Evolutionary conservation across 2,888 invertebrate species (phyloP), one percentile per base, ranked within the genome.

Genomic region (Thereva unica): DNA sequence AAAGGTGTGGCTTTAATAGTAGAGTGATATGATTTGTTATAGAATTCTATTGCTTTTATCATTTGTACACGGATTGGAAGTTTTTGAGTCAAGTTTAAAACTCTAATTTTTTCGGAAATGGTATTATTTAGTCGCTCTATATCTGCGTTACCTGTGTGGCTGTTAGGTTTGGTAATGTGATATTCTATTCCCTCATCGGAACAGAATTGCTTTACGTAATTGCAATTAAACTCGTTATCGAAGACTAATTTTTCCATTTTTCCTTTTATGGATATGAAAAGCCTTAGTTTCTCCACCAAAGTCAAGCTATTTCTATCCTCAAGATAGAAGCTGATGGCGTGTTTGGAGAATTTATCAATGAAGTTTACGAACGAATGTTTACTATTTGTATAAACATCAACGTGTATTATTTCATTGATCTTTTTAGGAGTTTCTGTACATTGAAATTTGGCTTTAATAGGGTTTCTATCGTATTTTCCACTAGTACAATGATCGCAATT

Each of bases 301-400:
- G 67, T 59, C 45, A 23, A n/a, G n/a, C 8, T 42, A 7, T 56
- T 56, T 23, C 37, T 8, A 35, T 66, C 66, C 53, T 57, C 53
- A 8, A 57, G 37, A 37, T 66, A 50, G 41, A 66, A 41, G 35
- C 42, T 35, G 7, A 12, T 54, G 3, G n/a, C 55, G 41, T 67
- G 50, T 47, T 67, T 59, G 7, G 61, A 67, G 45, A 69, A 69
- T 54, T 69, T 69, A 45, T 61, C 67, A 6, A 67, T 38, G n/a
- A 67, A 59, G n/a, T 45, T 61, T 23, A 67, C 55, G 54, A 67
- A 67, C 1, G 35, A 9, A 40, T 67, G 54, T 63, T 67, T 55
- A n/a, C 55, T 40, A 49, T 45, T 47, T n/a, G 35, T 5, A 10
- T 47, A 67, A 1, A 9, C 54, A 35, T 67, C 61, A 0, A 55